These are phyloP conservation scores for Heliconius charithonia DNA, from an alignment of 2,888 invertebrate genomes.

Conservation along the genomic window DNA sequence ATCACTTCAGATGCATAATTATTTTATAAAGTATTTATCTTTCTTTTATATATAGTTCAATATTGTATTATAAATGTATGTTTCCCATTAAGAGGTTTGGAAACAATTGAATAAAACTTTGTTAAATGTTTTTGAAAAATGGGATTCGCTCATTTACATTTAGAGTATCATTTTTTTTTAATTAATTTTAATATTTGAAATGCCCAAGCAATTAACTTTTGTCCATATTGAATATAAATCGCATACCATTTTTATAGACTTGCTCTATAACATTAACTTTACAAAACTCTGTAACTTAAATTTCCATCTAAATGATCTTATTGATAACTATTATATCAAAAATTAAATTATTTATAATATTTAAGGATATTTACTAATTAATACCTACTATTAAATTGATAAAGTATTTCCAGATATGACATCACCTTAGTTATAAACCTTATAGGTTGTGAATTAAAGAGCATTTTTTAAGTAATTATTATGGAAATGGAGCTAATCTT, in stretches of 20 bases:
- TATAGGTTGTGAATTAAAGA: constrained; percentile 12
- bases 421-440: constrained; percentile 1
- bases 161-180: no score
- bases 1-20: no score
- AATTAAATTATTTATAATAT: not conserved
- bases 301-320: not conserved
- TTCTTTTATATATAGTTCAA: not conserved
- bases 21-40: no score
- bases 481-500: not conserved
- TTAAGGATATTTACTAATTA: not conserved
- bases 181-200: not conserved
- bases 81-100: no score
- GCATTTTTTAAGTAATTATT: not conserved
- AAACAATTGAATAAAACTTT: not conserved
- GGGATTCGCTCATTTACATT: not conserved
- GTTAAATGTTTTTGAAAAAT: not conserved
- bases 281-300: not conserved
- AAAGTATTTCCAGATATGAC: not conserved
- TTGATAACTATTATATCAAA: not conserved
- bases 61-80: not conserved
- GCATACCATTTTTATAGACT: not conserved
- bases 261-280: not conserved
- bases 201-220: not conserved
- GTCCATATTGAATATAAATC: not conserved
- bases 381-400: not conserved